These are phyloP conservation scores for Tachysurus vachellii DNA, from an alignment of 2,113 vertebrate species.

Conservation along the genomic window DNA sequence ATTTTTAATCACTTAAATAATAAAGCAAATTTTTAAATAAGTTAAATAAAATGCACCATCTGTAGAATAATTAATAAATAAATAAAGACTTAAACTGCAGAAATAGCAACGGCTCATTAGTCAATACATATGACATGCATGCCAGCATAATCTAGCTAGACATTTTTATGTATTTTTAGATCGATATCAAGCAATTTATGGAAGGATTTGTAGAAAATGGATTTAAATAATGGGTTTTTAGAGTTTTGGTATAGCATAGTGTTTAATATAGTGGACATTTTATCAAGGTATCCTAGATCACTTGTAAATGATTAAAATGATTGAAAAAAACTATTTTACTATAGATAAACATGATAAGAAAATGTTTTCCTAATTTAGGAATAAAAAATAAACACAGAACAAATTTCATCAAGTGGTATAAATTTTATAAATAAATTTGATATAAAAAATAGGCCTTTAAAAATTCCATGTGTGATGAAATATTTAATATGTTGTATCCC, in stretches of 20 bases:
- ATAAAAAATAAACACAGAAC: neutral
- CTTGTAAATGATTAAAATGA: too few species aligned
- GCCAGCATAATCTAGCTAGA: neutral
- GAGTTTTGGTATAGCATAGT: neutral
- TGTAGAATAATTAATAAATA: neutral
- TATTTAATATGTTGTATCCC: neutral
- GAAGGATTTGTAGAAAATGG: neutral
- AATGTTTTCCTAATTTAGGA: neutral
- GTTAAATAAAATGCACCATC: neutral
- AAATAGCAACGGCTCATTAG: neutral
- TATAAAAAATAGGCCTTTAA: neutral
- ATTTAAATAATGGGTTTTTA: neutral
- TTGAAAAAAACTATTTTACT: too few species aligned
- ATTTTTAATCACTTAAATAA: neutral
- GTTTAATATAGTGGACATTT: neutral
- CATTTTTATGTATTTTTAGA: neutral
- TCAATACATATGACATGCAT: neutral
- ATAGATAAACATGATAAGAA: neutral
- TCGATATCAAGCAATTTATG: neutral
- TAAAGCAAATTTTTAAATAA: neutral
- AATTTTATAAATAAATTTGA: neutral
- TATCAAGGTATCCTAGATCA: neutral
- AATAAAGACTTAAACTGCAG: neutral
- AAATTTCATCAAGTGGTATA: neutral
- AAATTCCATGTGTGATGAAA: neutral